These are phyloP conservation scores for Eilema griseolum DNA, from an alignment of 2,888 invertebrate genomes.

Conservation along the genomic window DNA sequence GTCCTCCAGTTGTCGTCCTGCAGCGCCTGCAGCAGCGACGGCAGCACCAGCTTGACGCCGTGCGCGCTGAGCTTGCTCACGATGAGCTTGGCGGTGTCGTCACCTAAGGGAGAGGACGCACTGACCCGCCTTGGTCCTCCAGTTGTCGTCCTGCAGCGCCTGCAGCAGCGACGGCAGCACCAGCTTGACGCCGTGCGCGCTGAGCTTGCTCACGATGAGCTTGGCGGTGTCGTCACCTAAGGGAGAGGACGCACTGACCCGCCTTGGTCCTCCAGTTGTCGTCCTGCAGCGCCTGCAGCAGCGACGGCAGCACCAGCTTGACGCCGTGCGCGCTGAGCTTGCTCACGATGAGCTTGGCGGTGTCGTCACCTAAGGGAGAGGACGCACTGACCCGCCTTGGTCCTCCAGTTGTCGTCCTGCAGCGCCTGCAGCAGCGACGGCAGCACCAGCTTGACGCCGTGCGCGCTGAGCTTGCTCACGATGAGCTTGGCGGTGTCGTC, in stretches of 20 bases:
- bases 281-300: slow-evolving; percentile 97
- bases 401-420: slow-evolving; percentile 74
- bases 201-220: slow-evolving; percentile 87
- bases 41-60: slow-evolving; percentile 98
- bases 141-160: slow-evolving; percentile 96
- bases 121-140: too few species aligned
- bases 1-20: slow-evolving; percentile 74
- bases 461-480: slow-evolving; percentile 89
- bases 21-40: slow-evolving; percentile 96
- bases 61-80: slow-evolving; percentile 77
- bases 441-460: slow-evolving; percentile 95
- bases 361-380: too few species aligned
- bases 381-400: too few species aligned
- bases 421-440: slow-evolving; percentile 95
- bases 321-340: slow-evolving; percentile 96
- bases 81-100: too few species aligned
- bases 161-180: slow-evolving; percentile 97
- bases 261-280: slow-evolving; percentile 88
- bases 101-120: too few species aligned
- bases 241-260: too few species aligned
- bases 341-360: too few species aligned
- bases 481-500: slow-evolving; percentile 98
- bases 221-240: too few species aligned
- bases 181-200: slow-evolving; percentile 98
- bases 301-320: slow-evolving; percentile 97